Base-by-base conservation (phyloP, 2,113 vertebrate genomes). In the Carettochelys insculpta region DNA sequence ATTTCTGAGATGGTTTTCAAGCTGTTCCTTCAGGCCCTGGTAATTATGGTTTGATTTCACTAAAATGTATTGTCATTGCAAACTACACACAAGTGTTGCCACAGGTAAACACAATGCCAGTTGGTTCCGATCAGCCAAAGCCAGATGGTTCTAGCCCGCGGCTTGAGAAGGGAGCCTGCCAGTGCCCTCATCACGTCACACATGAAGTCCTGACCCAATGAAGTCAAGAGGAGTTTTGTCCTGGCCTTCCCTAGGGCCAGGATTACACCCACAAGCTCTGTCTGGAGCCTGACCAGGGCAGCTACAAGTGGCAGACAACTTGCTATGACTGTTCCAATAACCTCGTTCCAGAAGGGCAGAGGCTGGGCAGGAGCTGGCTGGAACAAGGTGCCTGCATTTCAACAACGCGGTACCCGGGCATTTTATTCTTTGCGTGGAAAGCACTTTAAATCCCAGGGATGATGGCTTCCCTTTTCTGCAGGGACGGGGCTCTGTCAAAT, bases 401-500 rank as follows among this genome's bases (percentile, higher is more conserved):
- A 9, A 68, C 61, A 38, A 68, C 20, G 61, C 9, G 61, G 31
- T 38, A 68, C n/a, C 38, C n/a, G 31, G 29, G 1, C 58, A 47
- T 73, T 52, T 53, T 1, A 0, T 73, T 87, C 82, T 92, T 93
- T 85, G 89, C 82, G 78, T 52, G 73, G 71, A 83, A 94, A 83
- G 81, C 90, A 85, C 87, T 94, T 47, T 73, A 92, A 89, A 85
- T 77, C 81, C 87, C 86, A 88, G 56, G 52, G 50, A n/a, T 5
- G 52, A 78, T 76, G 87, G 92, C 86, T 92, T 92, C 89, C 89
- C n/a, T 14, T 79, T 95, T 95, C 87, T 90, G 7, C 2, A 95
- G 94, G 83, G 95, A 95, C 73, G 93, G 83, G 87, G 87, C 93
- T 92, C 90, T 94, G 93, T 17, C 9, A 80, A 94, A 90, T 90